phyloP scores from a whole-genome alignment of 1,140 invertebrate genomes.

The Brachionus rubens region DNA sequence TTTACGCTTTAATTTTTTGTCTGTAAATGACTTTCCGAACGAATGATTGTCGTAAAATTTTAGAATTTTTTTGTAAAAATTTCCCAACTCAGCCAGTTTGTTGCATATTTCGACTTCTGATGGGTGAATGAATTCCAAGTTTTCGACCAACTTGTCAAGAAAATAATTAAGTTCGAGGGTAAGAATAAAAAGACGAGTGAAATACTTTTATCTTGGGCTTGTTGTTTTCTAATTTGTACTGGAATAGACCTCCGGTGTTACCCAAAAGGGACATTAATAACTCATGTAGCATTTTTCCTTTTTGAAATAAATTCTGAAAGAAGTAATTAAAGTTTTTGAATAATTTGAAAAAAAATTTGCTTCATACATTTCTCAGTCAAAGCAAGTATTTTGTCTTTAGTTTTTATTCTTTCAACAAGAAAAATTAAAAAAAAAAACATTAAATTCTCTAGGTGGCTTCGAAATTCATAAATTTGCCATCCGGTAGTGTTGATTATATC shows the following conservation, averaged over 20 bases:
- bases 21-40: background rate
- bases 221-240: constrained; percentile 15
- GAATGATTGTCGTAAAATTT: constrained; percentile 26
- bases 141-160: background rate
- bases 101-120: constrained; percentile 44
- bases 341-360: no score
- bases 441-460: no score
- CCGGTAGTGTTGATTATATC: no score
- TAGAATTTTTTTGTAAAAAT: constrained; percentile 14
- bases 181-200: background rate
- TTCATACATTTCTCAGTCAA: no score
- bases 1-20: constrained; percentile 24
- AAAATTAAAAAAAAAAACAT: no score
- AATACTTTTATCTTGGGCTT: constrained; percentile 11
- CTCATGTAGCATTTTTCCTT: constrained; percentile 46
- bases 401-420: no score
- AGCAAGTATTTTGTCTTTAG: no score
- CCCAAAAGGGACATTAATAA: constrained; percentile 27
- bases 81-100: constrained; percentile 20
- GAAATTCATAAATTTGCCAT: no score
- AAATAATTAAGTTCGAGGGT: background rate
- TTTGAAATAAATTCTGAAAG: no score
- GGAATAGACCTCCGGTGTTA: constrained; percentile 27
- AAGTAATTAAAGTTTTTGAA: no score
- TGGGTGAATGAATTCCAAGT: constrained; percentile 44